Evolutionary conservation across 2,797 vertebrate genomes (phyloP), one percentile per base, ranked within the genome.

Genomic region (Notamacropus eugenii): DNA sequence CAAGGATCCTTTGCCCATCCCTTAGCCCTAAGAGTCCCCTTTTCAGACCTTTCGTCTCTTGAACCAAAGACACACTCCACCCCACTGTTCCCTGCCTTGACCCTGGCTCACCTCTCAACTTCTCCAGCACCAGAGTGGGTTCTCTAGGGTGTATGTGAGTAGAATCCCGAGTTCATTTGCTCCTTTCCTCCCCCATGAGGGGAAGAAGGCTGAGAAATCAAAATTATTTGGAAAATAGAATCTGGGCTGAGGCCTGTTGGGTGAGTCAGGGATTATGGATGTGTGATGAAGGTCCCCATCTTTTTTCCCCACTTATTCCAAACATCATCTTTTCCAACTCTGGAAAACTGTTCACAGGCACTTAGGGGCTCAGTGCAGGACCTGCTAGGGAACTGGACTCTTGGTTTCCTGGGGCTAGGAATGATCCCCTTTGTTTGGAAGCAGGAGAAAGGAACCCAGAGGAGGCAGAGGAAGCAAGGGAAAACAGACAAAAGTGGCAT

Each of bases 261-360:
- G 91, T 52, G 93, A 92, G 92, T 82, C 93, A 96, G 55, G 59
- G 92, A 67, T 34, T 28, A 14, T 52, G 55, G 59, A 74, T 94
- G 55, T 28, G 24, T 31, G 93, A 90, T 55, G 46, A 92, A 93
- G 90, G 92, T 87, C 29, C 90, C 55, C 52, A 58, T 13, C 91
- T 92, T 55, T 93, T 28, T 67, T 91, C 62, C 56, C 28, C 95
- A 40, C 5, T 50, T 29, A 29, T 29, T 67, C 90, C 94, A 82
- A 82, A 82, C 6, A 82, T 34, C 34, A 9, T 46, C 40, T 57
- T 93, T 67, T 46, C 54, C 46, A 95, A 46, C 57, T 94, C 94
- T 54, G 59, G 91, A 95, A 97, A 94, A 96, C 90, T 87, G 40
- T 93, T 96, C 95, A 96, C 96, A 98, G 98, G 98, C 98, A 98